Conservation (phyloP, 2,113 vertebrate species). For the Psittacus erithacus region DNA sequence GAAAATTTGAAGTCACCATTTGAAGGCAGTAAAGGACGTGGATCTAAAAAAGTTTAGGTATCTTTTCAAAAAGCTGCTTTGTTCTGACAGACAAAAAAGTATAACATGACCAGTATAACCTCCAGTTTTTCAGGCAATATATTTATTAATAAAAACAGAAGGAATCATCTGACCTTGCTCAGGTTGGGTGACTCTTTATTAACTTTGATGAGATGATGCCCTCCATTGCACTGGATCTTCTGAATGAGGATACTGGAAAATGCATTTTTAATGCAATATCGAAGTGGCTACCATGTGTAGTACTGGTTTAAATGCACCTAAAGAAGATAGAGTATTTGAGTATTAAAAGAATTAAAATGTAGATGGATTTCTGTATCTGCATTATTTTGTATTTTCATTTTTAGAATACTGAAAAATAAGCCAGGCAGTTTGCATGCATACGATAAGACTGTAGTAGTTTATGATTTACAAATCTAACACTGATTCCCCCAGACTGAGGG, state of each 20-base stretch:
- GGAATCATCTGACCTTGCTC: not conserved
- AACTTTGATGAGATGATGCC: not conserved
- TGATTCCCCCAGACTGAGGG: not conserved
- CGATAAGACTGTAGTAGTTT: not conserved
- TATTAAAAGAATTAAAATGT: not conserved
- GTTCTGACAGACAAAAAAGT: not conserved
- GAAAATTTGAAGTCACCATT: not conserved
- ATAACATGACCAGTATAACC: not conserved
- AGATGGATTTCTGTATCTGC: not conserved
- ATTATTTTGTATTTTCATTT: not conserved
- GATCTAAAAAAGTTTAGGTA: not conserved
- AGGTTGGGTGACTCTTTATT: not conserved
- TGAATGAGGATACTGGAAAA: not conserved
- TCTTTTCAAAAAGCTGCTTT: constrained; percentile 12
- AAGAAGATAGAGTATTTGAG: not conserved
- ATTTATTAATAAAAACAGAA: not conserved
- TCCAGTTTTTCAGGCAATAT: not conserved
- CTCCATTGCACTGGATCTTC: not conserved
- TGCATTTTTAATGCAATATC: not conserved
- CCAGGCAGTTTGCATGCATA: not conserved
- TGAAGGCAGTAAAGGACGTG: not conserved
- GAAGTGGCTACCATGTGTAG: not conserved
- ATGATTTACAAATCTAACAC: not conserved
- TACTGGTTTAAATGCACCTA: not conserved
- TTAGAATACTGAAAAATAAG: not conserved